Conservation (phyloP, 1,140 invertebrate species). For the Mercenaria mercenaria region DNA sequence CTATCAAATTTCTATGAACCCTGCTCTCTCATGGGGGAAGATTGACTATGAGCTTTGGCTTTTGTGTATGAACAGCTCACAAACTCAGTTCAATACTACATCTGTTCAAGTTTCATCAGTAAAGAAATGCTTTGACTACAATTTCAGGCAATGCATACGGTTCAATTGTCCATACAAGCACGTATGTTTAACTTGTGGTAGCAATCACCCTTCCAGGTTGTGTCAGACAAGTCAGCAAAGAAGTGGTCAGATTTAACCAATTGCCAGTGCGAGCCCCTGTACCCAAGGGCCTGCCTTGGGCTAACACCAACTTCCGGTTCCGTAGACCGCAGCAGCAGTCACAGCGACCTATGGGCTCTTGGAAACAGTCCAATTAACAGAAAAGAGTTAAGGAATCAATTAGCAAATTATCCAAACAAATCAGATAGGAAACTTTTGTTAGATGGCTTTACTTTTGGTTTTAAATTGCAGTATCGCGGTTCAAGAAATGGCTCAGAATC, state of each 20-base stretch:
- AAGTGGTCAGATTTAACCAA: not conserved
- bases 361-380: not conserved
- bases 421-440: not conserved
- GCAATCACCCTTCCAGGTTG: not conserved
- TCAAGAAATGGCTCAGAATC: not conserved
- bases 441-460: not conserved
- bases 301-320: not conserved
- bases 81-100: not conserved
- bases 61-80: not conserved
- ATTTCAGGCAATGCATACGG: not conserved
- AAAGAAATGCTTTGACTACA: not conserved
- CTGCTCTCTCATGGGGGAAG: not conserved
- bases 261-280: not conserved
- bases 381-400: not conserved
- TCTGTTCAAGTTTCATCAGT: not conserved
- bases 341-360: not conserved
- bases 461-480: not conserved
- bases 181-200: not conserved
- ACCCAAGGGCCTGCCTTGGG: not conserved
- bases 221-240: not conserved
- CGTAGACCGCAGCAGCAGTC: not conserved
- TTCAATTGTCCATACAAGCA: not conserved
- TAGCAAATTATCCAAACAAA: not conserved
- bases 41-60: not conserved
- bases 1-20: not conserved